Evolutionary conservation across 2,888 invertebrate species (phyloP), one percentile per base, ranked within the genome.

Genomic region (Dasysyrphus albostriatus): DNA sequence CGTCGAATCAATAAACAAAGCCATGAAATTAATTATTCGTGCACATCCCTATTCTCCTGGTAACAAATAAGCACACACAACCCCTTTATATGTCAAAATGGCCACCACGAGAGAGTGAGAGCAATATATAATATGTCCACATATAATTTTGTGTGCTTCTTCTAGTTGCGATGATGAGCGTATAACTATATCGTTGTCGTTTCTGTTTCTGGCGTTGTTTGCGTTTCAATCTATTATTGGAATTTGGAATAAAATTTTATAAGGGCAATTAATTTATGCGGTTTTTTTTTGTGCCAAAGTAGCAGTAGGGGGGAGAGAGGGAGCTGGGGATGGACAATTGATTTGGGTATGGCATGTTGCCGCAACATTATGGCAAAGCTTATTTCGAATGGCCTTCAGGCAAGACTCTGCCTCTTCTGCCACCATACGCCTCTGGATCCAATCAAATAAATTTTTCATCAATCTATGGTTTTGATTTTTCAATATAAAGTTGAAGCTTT

Each of bases 211-310:
- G 54, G 42, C 16, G 16, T 49, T 72, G 81, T 81, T 77, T 76
- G 81, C 47, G 39, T 49, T 72, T 56, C 80, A 76, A 84, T 84
- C 80, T 77, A 63, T 77, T 81, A 73, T 77, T 77, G 85, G 77
- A 77, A 85, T 81, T 85, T 85, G 72, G 63, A 81, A 85, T 85
- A 81, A 77, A 85, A 81, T 85, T 85, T 81, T 81, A 85, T 85
- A 77, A 77, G 77, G 77, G 85, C 81, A 81, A 85, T 85, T 85
- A 85, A 81, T 85, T 81, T 73, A 77, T 85, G 85, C 14, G 85
- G 72, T 81, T 77, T 81, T 75, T 51, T 65, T 42, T 74, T 24
- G 12, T 32, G 8, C 54, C n/a, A 42, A 9, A n/a, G 3, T 32
- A 8, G 5, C 3, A 16, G 61, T 12, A 4, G 12, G 42, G 9